These are phyloP conservation scores for Zaprionus kolodkinae DNA, from an alignment of 1,140 invertebrate species.

Conservation along the genomic window DNA sequence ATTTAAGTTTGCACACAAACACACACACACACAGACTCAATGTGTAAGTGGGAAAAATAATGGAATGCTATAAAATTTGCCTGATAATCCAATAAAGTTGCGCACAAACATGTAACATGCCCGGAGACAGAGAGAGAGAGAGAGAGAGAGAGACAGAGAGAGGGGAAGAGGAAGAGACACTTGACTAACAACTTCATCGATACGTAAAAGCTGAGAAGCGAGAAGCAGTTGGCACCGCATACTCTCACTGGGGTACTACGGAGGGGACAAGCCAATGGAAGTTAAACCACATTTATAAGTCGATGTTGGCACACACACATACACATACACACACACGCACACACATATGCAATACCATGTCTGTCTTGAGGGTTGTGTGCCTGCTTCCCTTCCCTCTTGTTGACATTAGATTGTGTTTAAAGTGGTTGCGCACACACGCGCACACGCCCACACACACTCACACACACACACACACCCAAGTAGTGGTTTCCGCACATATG, in stretches of 20 bases:
- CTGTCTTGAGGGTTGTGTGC: background rate
- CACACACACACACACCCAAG: conserved; percentile 23
- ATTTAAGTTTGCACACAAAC: conserved; percentile 49
- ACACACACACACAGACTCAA: too few relatives aligned
- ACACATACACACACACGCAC: background rate
- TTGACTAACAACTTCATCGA: conserved; percentile 76
- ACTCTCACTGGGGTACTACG: conserved; percentile 27
- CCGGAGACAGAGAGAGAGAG: background rate
- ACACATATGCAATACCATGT: conserved; percentile 47
- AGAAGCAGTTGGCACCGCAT: conserved; percentile 42
- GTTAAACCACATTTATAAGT: conserved; percentile 79
- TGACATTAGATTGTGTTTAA: conserved; percentile 82
- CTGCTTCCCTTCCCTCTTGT: conserved; percentile 43
- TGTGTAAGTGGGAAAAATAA: conserved; percentile 40
- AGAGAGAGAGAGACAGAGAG: background rate
- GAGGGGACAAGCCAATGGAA: conserved; percentile 62
- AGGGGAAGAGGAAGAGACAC: conserved; percentile 40
- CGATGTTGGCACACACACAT: conserved; percentile 53
- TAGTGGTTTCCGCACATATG: conserved; percentile 38
- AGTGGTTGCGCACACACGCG: conserved; percentile 55
- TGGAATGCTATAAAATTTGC: conserved; percentile 72
- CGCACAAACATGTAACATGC: conserved; percentile 10
- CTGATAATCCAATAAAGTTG: conserved; percentile 76
- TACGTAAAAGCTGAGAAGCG: conserved; percentile 48
- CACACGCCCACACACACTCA: background rate